Evolutionary conservation across 2,888 invertebrate genomes (phyloP), one percentile per base, ranked within the genome.

Genomic region (Allolobophora icterica): DNA sequence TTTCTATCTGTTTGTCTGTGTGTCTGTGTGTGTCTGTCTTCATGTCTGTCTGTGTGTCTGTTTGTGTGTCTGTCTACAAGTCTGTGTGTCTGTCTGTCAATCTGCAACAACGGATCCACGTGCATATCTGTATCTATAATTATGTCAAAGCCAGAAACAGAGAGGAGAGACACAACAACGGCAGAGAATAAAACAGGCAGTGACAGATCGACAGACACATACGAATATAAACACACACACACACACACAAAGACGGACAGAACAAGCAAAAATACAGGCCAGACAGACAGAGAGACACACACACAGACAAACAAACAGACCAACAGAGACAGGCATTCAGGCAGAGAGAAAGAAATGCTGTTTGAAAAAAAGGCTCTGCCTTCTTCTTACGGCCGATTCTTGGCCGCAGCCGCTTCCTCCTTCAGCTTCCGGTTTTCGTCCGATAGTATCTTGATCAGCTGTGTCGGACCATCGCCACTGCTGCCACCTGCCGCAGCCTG

Each of bases 341-440:
- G 2, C 30, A n/a, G 15, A 17, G 17, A 30, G 71, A 71, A 11
- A 71, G n/a, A 71, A 5, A 30, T 11, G 17, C 11, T 15, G 17
- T 71, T 71, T 6, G 21, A 52, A 5, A 52, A 2, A 52, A 4
- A 24, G 24, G 21, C 52, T 24, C 24, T 52, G 52, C 52, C n/a
- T 71, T 11, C 87, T 87, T 87, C n/a, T n/a, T n/a, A n/a, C n/a
- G n/a, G 24, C 87, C 87, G 34, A 35, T 21, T 87, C 38, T 87
- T 87, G 87, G 87, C 87, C 21, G 35, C 34, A 33, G 87, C 38
- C 30, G n/a, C 35, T 87, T 87, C 87, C 84, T 84, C 84, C 84
- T 90, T 90, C 17, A 90, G 90, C 35, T 87, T 83, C 38, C 84
- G n/a, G 42, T 84, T 90, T 40, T 90, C 90, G 8, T 90, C 90